These are phyloP conservation scores for Taurulus bubalis DNA, from an alignment of 2,113 vertebrate genomes.

Conservation along the genomic window DNA sequence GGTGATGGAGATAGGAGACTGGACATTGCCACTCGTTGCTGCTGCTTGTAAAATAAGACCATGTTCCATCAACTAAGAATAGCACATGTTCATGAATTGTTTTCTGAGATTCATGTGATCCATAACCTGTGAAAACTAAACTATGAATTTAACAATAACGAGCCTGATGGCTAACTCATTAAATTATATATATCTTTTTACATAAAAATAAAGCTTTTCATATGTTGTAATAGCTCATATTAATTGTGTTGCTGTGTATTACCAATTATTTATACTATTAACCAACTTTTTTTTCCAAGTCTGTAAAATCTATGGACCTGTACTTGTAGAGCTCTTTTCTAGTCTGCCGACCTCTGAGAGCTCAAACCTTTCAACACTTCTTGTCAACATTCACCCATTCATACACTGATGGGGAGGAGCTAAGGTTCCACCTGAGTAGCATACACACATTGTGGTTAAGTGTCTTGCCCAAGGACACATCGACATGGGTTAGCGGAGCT, in stretches of 20 bases:
- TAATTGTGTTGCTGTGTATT: not conserved
- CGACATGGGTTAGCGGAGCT: too few relatives aligned
- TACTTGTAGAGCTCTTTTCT: too few relatives aligned
- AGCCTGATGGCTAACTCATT: not conserved
- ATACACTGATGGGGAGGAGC: too few relatives aligned
- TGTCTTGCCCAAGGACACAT: too few relatives aligned
- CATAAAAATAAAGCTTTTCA: not conserved
- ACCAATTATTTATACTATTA: not conserved
- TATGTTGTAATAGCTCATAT: not conserved
- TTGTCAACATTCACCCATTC: too few relatives aligned
- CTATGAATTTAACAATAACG: not conserved
- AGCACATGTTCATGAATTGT: not conserved
- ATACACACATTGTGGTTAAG: too few relatives aligned
- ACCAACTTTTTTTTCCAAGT: not conserved
- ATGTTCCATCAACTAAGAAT: not conserved
- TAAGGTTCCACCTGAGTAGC: too few relatives aligned
- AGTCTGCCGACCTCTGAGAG: too few relatives aligned
- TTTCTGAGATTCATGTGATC: not conserved
- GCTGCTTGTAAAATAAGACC: slow-evolving; percentile 1
- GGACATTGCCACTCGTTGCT: slow-evolving; percentile 1
- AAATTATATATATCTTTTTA: not conserved
- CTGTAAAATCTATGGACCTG: not conserved
- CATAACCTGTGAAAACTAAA: not conserved
- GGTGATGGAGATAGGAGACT: slow-evolving; percentile 32
- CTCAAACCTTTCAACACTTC: too few relatives aligned